A percentile compares a stretch with the other conserved stretches of the same genome.
phyloP scores from a whole-genome alignment of 2,113 vertebrate species.

The Aphyosemion australe region DNA sequence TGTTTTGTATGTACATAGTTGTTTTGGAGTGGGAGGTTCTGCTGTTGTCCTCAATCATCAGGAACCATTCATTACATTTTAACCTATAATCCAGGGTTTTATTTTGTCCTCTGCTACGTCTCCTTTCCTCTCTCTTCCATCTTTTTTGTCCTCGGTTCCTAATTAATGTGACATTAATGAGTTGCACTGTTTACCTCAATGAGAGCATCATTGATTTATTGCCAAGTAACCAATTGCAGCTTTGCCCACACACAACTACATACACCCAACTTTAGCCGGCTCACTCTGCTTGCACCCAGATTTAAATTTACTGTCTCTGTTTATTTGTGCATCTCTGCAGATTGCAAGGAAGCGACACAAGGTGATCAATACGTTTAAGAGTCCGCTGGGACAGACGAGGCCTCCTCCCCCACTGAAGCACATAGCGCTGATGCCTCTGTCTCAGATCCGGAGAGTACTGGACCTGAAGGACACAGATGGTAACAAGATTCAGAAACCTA shows the following conservation, averaged over 20 bases:
- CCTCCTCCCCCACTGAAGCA: conserved; percentile 94
- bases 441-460: conserved; percentile 94
- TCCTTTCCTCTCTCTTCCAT: conserved; percentile 2
- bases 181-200: conserved; percentile 59
- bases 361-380: conserved; percentile 93
- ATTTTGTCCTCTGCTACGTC: conserved; percentile 21
- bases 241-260: conserved; percentile 19
- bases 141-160: conserved; percentile 20
- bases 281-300: not conserved
- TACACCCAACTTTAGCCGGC: conserved; percentile 5
- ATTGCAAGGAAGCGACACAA: conserved; percentile 97
- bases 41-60: conserved; percentile 37
- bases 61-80: conserved; percentile 54
- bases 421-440: conserved; percentile 94
- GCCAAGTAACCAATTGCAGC: conserved; percentile 39
- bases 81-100: conserved; percentile 28
- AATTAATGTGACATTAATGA: conserved; percentile 66
- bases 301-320: conserved; percentile 7
- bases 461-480: conserved; percentile 96
- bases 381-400: conserved; percentile 88
- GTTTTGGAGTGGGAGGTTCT: conserved; percentile 15
- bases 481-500: conserved; percentile 51
- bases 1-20: not conserved
- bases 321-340: conserved; percentile 68
- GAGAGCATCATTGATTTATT: conserved; percentile 62